Percentiles rank a stretch among this genome's conserved stretches.
These are phyloP conservation scores for Volucella zonaria DNA, from an alignment of 2,888 invertebrate genomes.

Conservation along the genomic window DNA sequence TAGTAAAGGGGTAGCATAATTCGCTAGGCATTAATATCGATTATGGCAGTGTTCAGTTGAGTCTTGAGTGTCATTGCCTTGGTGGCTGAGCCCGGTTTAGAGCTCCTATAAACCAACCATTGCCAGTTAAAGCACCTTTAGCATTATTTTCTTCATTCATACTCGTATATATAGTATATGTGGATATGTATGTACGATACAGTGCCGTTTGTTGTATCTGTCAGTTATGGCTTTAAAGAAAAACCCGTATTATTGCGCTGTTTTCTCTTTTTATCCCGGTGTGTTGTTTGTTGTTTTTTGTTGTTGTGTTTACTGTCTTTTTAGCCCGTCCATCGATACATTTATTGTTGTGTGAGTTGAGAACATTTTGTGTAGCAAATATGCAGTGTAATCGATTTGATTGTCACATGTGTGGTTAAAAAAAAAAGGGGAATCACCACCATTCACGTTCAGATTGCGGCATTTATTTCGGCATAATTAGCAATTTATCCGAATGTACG, in stretches of 20 bases:
- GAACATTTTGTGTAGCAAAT: slow-evolving; percentile 5
- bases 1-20: not conserved
- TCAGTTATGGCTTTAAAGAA: slow-evolving; percentile 47
- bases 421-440: not conserved
- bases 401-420: slow-evolving; percentile 4
- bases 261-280: slow-evolving; percentile 50
- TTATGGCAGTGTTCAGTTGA: not conserved
- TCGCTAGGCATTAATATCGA: not conserved
- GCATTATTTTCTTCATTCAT: slow-evolving; percentile 27
- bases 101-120: slow-evolving; percentile 16
- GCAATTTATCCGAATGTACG: slow-evolving; percentile 39
- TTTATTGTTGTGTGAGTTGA: slow-evolving; percentile 24
- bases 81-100: slow-evolving; percentile 29
- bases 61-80: slow-evolving; percentile 51
- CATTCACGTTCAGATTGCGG: slow-evolving; percentile 30
- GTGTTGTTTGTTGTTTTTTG: slow-evolving; percentile 15
- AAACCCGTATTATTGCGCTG: slow-evolving; percentile 67
- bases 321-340: not conserved
- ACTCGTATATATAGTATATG: too few species aligned
- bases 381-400: slow-evolving; percentile 23
- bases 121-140: slow-evolving; percentile 23
- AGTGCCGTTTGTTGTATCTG: slow-evolving; percentile 1
- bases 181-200: too few species aligned
- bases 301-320: not conserved
- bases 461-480: slow-evolving; percentile 49